Conservation (phyloP, 2,797 vertebrate species). For the Lepus oiostolus region DNA sequence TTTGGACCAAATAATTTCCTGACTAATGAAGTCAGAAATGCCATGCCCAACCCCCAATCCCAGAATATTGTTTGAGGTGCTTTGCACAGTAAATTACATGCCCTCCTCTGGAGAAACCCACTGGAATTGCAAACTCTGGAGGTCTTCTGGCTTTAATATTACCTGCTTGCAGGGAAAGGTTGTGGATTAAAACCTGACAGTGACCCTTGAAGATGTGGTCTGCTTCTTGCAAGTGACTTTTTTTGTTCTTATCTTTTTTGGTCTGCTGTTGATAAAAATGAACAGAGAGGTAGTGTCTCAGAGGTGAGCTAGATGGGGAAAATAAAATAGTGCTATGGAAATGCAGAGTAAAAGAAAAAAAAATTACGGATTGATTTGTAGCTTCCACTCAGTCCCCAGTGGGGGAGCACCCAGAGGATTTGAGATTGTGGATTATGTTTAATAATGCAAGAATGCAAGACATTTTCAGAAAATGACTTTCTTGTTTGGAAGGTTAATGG, state of each 20-base stretch:
- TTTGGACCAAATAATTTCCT: not conserved
- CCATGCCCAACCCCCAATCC: too few species aligned
- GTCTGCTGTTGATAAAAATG: not conserved
- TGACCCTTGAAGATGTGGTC: not conserved
- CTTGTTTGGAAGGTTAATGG: constrained; percentile 65
- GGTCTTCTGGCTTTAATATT: not conserved
- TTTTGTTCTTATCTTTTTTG: not conserved
- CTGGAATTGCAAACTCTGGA: not conserved
- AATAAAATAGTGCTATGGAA: constrained; percentile 27
- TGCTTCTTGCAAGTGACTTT: not conserved
- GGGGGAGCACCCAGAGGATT: constrained; percentile 27
- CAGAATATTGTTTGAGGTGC: not conserved
- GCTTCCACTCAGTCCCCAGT: not conserved
- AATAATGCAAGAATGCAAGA: constrained; percentile 54
- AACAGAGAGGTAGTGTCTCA: not conserved
- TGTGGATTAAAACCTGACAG: not conserved
- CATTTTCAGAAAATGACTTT: constrained; percentile 71
- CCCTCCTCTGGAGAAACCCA: not conserved
- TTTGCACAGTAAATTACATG: not conserved
- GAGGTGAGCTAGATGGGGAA: not conserved
- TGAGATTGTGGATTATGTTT: constrained; percentile 53
- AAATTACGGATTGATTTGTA: constrained; percentile 62
- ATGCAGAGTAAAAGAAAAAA: constrained; percentile 45
- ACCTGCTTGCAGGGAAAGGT: too few species aligned
- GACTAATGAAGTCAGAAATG: not conserved